These are phyloP conservation scores for Gallinago solitaria DNA, from an alignment of 2,797 vertebrate genomes.

Conservation along the genomic window DNA sequence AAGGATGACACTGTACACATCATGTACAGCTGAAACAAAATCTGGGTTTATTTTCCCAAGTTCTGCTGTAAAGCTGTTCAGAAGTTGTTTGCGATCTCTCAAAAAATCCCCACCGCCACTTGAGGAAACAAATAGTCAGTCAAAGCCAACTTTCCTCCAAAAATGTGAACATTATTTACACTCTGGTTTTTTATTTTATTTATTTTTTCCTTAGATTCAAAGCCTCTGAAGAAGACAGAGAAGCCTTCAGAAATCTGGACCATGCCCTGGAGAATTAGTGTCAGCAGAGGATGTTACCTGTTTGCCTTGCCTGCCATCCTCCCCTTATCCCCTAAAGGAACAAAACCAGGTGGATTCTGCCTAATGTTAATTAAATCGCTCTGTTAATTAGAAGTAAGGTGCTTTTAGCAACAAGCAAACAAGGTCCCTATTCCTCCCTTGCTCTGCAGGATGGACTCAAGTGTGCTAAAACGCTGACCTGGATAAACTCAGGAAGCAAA, in stretches of 20 bases:
- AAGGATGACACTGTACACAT: neutral
- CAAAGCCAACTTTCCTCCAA: conserved; percentile 11
- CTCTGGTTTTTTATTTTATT: neutral
- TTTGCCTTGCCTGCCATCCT: conserved; percentile 38
- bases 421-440: neutral
- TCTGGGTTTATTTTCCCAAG: neutral
- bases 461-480: neutral
- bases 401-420: conserved; percentile 62
- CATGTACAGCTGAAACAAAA: neutral
- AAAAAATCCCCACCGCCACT: neutral
- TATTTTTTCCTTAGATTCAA: conserved; percentile 24
- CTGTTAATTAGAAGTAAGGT: conserved; percentile 66
- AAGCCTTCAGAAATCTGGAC: conserved; percentile 41
- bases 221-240: neutral
- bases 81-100: neutral
- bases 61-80: neutral
- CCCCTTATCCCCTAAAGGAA: conserved; percentile 12
- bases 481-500: neutral
- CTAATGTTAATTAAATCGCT: conserved; percentile 61
- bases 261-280: conserved; percentile 30
- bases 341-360: conserved; percentile 18
- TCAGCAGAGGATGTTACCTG: conserved; percentile 59
- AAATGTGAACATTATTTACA: conserved; percentile 32
- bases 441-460: neutral
- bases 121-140: conserved; percentile 14